Conservation (phyloP, 2,113 vertebrate genomes). For the Budorcas taxicolor region DNA sequence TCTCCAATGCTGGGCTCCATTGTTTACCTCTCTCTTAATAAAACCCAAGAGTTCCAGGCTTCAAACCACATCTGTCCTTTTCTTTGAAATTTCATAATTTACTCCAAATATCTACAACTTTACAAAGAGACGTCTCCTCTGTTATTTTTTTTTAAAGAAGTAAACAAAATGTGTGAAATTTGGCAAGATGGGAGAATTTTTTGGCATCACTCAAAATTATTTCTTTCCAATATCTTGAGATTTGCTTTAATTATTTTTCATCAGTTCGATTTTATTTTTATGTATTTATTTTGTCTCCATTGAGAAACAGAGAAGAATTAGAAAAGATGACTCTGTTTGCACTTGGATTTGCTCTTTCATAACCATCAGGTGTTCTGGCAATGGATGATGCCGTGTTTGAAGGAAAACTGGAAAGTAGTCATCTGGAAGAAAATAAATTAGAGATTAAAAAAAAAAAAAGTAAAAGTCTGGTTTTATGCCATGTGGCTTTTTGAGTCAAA, state of each 20-base stretch:
- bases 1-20: neutral
- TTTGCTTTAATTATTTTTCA: slow-evolving; percentile 4
- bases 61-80: neutral
- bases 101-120: neutral
- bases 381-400: neutral
- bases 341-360: slow-evolving; percentile 42
- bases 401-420: slow-evolving; percentile 23
- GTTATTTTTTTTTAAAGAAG: neutral
- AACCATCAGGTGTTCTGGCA: slow-evolving; percentile 58
- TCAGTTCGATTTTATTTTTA: neutral
- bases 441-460: neutral
- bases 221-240: neutral
- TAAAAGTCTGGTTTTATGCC: neutral
- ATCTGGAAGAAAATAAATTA: neutral
- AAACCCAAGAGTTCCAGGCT: slow-evolving; percentile 38
- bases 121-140: neutral
- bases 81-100: neutral
- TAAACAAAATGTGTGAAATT: neutral
- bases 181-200: neutral
- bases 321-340: slow-evolving; percentile 12
- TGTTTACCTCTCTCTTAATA: neutral
- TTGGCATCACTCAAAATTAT: neutral
- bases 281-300: neutral
- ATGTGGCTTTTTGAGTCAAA: neutral
- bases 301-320: neutral